A percentile compares a stretch with the other conserved stretches of the same genome.
These are phyloP conservation scores for Xenus cinereus DNA, from an alignment of 2,113 vertebrate genomes.

Conservation along the genomic window DNA sequence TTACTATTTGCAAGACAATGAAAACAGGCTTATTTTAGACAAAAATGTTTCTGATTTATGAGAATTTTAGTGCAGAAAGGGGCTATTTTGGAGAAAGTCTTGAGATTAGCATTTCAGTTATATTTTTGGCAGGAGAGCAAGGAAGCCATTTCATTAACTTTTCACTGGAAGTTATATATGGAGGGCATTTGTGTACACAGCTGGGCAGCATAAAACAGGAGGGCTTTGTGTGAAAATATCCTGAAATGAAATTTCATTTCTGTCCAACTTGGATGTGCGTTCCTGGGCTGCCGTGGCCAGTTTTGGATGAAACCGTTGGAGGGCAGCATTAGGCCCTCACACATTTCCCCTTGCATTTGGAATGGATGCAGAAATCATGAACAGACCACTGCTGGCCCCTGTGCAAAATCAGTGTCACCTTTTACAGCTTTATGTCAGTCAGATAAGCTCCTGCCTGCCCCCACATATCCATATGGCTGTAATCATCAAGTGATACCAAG, in stretches of 20 bases:
- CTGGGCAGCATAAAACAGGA: constrained; percentile 65
- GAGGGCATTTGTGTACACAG: constrained; percentile 65
- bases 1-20: constrained; percentile 56
- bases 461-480: constrained; percentile 8
- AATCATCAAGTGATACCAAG: constrained; percentile 3
- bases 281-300: background rate
- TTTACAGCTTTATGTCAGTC: background rate
- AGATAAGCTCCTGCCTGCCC: background rate
- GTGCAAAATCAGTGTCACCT: constrained; percentile 43
- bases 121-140: constrained; percentile 50
- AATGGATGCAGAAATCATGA: background rate
- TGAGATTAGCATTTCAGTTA: constrained; percentile 48
- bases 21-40: constrained; percentile 36
- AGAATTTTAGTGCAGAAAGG: constrained; percentile 51
- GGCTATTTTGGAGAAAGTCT: constrained; percentile 47
- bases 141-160: constrained; percentile 66
- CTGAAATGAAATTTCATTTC: constrained; percentile 57
- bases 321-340: constrained; percentile 24
- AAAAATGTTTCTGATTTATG: constrained; percentile 52
- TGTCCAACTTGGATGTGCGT: background rate
- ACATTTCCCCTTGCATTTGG: accelerated
- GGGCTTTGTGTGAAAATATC: constrained; percentile 63
- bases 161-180: constrained; percentile 62
- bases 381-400: background rate
- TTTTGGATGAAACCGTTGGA: background rate